These are phyloP conservation scores for Hipposideros armiger DNA, from an alignment of 2,113 vertebrate genomes.

Conservation along the genomic window DNA sequence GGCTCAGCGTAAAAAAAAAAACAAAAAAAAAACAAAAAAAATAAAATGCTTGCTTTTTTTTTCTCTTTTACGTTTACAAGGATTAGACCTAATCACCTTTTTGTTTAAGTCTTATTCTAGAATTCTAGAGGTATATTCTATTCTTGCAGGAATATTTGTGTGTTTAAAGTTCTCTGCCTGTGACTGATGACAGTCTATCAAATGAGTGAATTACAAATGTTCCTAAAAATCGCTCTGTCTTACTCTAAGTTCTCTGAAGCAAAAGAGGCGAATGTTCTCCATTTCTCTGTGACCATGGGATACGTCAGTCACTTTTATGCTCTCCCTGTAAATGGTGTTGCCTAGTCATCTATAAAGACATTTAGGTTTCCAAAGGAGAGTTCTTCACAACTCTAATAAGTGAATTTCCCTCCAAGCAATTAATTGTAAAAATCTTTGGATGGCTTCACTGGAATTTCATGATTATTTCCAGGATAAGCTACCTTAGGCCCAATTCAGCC, in stretches of 20 bases:
- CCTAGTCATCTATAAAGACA: slow-evolving; percentile 3
- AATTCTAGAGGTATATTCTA: slow-evolving; percentile 16
- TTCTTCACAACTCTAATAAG: slow-evolving; percentile 52
- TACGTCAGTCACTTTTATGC: background rate
- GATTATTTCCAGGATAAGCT: slow-evolving; percentile 80
- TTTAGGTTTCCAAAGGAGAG: slow-evolving; percentile 14
- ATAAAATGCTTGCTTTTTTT: too few species aligned
- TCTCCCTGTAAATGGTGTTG: background rate
- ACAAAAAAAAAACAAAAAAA: too few species aligned
- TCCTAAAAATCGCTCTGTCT: background rate
- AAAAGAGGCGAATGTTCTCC: background rate
- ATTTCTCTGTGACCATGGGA: background rate
- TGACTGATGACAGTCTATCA: background rate
- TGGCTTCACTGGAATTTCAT: slow-evolving; percentile 75
- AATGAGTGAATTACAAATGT: slow-evolving; percentile 52
- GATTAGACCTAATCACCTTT: background rate
- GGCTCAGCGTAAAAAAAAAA: too few species aligned
- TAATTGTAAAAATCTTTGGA: slow-evolving; percentile 73
- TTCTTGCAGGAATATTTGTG: background rate
- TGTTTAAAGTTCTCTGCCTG: background rate
- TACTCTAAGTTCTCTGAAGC: background rate
- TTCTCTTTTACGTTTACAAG: background rate
- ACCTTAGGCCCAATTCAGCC: slow-evolving; percentile 70
- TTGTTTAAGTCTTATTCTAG: background rate
- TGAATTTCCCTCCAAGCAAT: slow-evolving; percentile 65